A percentile compares a stretch with the other conserved stretches of the same genome.
phyloP scores from a whole-genome alignment of 2,113 vertebrate species.

The Motacilla alba region DNA sequence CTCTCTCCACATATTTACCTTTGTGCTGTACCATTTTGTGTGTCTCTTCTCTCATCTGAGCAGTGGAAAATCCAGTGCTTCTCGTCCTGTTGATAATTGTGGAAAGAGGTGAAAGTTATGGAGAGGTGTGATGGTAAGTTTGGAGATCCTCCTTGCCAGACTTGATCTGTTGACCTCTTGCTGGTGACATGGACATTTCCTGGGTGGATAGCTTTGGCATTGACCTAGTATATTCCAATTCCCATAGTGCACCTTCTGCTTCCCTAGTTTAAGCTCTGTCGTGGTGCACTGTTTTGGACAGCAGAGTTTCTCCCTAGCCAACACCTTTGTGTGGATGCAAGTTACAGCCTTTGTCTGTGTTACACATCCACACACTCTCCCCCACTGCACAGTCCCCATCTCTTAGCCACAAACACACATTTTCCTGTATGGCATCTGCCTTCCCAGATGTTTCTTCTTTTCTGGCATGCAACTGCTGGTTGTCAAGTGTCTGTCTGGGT shows the following conservation, averaged over 20 bases:
- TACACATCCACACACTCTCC: neutral
- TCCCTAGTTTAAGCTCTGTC: neutral
- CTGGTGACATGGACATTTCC: neutral
- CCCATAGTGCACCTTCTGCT: neutral
- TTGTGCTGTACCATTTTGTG: neutral
- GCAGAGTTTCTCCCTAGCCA: neutral
- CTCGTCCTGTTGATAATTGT: neutral
- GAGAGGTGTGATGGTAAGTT: neutral
- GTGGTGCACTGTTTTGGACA: neutral
- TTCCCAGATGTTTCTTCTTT: neutral
- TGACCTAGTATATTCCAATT: neutral
- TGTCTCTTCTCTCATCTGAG: neutral
- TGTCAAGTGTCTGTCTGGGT: neutral
- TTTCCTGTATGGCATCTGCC: neutral
- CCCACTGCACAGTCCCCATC: neutral
- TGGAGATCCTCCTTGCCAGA: neutral
- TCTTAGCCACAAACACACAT: neutral
- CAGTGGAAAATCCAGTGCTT: neutral
- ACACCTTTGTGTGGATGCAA: neutral
- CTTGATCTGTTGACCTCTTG: neutral
- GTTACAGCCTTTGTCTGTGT: neutral
- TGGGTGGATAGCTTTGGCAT: neutral
- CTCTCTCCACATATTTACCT: slow-evolving; percentile 9
- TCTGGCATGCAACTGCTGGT: neutral
- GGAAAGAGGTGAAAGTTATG: neutral